A percentile compares a stretch with the other conserved stretches of the same genome.
phyloP scores from a whole-genome alignment of 1,140 invertebrate species.

The Phenacoccus solenopsis region DNA sequence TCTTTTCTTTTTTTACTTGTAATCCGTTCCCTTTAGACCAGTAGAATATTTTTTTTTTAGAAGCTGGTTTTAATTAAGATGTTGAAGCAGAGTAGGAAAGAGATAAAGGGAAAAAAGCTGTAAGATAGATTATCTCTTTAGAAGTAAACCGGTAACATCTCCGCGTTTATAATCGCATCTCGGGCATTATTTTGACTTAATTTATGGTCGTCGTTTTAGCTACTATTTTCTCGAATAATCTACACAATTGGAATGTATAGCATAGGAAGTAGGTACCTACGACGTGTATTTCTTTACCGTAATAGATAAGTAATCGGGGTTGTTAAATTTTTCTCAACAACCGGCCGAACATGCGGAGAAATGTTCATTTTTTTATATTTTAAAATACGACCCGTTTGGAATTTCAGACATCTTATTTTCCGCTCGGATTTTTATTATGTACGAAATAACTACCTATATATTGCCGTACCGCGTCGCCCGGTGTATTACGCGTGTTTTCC shows the following conservation, averaged over 20 bases:
- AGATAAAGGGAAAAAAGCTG: neutral
- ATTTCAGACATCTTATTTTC: neutral
- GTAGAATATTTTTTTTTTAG: too few species aligned
- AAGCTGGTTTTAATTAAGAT: slow-evolving; percentile 13
- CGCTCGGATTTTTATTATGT: neutral
- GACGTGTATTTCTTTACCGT: neutral
- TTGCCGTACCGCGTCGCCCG: neutral
- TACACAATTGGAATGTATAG: neutral
- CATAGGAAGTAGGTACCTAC: neutral
- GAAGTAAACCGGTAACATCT: slow-evolving; percentile 8
- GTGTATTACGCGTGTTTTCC: too few species aligned
- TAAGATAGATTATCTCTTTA: slow-evolving; percentile 7
- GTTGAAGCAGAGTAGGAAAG: neutral
- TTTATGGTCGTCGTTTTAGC: slow-evolving; percentile 8
- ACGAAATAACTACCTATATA: neutral
- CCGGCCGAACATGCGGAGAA: neutral
- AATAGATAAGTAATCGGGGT: neutral
- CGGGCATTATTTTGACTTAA: slow-evolving; percentile 7
- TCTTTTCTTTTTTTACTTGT: too few species aligned
- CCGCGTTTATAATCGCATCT: neutral
- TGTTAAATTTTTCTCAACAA: neutral
- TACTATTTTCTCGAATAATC: neutral
- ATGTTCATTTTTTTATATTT: neutral
- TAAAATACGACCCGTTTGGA: neutral
- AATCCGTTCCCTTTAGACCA: too few species aligned